phyloP scores from a whole-genome alignment of 23 tunicate genomes.

The Ciona savignyi region DNA sequence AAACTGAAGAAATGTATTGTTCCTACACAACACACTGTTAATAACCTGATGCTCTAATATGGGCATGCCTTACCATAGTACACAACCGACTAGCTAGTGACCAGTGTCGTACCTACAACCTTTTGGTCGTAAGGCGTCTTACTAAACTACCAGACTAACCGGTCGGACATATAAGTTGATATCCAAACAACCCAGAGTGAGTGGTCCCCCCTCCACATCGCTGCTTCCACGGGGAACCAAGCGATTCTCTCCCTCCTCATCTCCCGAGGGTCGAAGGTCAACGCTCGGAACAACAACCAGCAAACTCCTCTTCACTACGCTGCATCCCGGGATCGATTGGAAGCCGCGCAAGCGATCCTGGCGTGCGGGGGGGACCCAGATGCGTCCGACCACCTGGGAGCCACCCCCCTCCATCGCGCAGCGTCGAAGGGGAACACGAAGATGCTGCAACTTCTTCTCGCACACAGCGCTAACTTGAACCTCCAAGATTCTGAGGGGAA shows the following conservation, averaged over 20 bases:
- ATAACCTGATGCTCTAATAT: background rate
- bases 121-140: too few species aligned
- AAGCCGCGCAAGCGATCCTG: conserved; percentile 57
- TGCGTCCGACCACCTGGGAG: conserved; percentile 41
- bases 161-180: background rate
- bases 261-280: conserved; percentile 62
- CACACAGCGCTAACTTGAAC: conserved; percentile 63
- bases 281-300: conserved; percentile 42
- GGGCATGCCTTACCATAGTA: too few species aligned
- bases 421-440: conserved; percentile 86
- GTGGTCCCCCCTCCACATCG: conserved; percentile 88
- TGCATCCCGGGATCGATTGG: conserved; percentile 67
- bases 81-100: too few species aligned
- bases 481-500: conserved; percentile 77
- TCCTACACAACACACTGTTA: too few species aligned
- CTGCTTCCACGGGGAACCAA: conserved; percentile 76
- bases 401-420: conserved; percentile 87
- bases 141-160: too few species aligned
- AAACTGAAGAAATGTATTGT: too few species aligned
- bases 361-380: conserved; percentile 95
- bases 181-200: conserved; percentile 32
- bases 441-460: conserved; percentile 70
- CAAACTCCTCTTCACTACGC: conserved; percentile 92
- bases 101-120: too few species aligned
- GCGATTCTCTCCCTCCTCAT: conserved; percentile 37